These are phyloP conservation scores for Podarcis cretensis DNA, from an alignment of 2,113 vertebrate genomes.

Conservation along the genomic window DNA sequence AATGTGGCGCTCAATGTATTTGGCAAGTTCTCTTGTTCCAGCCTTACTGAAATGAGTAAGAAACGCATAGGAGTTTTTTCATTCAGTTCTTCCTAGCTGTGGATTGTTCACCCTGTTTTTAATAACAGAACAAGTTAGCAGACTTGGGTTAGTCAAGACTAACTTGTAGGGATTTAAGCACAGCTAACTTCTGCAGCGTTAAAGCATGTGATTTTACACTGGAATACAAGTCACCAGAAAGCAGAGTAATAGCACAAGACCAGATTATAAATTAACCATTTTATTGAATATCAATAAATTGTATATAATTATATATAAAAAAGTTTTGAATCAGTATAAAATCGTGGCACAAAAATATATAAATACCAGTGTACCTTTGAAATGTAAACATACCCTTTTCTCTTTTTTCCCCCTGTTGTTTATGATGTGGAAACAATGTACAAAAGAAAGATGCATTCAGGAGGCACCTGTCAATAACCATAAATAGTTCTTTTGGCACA, in stretches of 20 bases:
- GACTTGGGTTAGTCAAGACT: neutral
- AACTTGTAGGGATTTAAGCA: neutral
- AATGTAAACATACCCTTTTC: slow-evolving; percentile 87
- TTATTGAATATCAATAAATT: slow-evolving; percentile 89
- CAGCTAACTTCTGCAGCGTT: neutral
- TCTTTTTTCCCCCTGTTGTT: slow-evolving; percentile 59
- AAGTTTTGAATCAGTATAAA: slow-evolving; percentile 82
- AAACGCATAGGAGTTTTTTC: neutral
- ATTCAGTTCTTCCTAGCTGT: neutral
- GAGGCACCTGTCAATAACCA: slow-evolving; percentile 79
- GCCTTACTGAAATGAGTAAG: neutral
- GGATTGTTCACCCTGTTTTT: too few relatives aligned
- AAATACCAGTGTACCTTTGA: slow-evolving; percentile 90
- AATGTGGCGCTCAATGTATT: neutral
- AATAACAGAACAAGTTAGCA: neutral
- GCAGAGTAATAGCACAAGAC: slow-evolving; percentile 22
- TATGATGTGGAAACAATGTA: slow-evolving; percentile 68
- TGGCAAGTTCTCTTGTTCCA: neutral
- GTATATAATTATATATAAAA: slow-evolving; percentile 82
- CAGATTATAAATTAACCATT: slow-evolving; percentile 80
- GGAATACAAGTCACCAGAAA: neutral
- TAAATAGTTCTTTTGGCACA: slow-evolving; percentile 79
- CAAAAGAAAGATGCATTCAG: slow-evolving; percentile 76
- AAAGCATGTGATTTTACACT: neutral
- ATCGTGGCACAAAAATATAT: slow-evolving; percentile 84